Evolutionary conservation across 2,797 vertebrate species (phyloP), one percentile per base, ranked within the genome.

Genomic region (Chelonia mydas): DNA sequence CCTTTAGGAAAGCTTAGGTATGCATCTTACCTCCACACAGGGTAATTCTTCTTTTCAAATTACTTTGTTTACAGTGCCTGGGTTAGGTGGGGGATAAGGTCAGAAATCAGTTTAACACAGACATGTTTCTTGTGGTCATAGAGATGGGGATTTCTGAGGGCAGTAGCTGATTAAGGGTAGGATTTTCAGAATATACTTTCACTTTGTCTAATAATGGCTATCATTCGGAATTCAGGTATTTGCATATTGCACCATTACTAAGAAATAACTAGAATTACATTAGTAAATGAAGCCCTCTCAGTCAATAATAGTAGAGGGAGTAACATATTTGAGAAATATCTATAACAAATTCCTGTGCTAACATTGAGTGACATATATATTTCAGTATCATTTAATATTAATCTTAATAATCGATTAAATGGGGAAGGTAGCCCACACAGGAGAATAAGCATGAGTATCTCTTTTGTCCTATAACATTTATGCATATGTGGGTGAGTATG

Each of bases 1-100:
- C 3, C 19, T 81, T 93, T 9, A 41, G 8, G 57, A 68, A 59
- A 16, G 0, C 19, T 25, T 83, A 6, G 54, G 3, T 1, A 0
- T 76, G 23, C 9, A 33, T 0, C 85, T 81, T 53, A 8, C 2
- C 2, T 3, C 7, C 0, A 1, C 4, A 10, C 2, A 23, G 8
- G 23, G 11, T 81, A 65, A 68, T 68, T n/a, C 17, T 10, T 68
- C 37, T 68, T 68, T 19, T 19, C 17, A n/a, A 37, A 68, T 68
- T n/a, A 37, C 17, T n/a, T 68, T 68, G 61, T 37, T 68, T 68
- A 12, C 65, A 37, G 65, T 37, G 21, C n/a, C n/a, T 68, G n/a
- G 65, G 19, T 68, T 68, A 37, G 65, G 33, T 37, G 37, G 21
- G n/a, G 68, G 21, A 31, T 65, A 65, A 65, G 61, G 61, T 37